Conservation (phyloP, 2,797 vertebrate species). For the Acanthornis magna region DNA sequence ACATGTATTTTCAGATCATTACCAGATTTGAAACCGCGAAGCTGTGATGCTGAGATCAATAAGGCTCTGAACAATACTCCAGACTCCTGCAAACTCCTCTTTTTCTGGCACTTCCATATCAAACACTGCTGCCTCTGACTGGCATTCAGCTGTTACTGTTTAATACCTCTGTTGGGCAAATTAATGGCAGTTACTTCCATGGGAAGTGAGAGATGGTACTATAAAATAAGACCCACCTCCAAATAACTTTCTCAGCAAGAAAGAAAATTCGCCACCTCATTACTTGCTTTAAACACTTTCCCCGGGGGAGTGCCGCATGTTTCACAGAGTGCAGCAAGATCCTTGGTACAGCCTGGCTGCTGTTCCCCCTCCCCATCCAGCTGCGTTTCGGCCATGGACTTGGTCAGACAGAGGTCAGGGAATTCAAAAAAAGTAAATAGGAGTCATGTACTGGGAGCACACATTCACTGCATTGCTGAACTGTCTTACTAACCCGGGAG, state of each 20-base stretch:
- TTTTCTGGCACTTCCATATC: neutral
- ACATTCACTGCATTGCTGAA: neutral
- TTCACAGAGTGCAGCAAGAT: neutral
- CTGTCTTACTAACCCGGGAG: neutral
- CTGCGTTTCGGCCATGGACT: neutral
- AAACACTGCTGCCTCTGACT: neutral
- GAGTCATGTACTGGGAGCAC: neutral
- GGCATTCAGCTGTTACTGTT: neutral
- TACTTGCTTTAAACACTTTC: conserved; percentile 19
- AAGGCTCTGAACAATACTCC: neutral
- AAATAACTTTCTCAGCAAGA: conserved; percentile 4
- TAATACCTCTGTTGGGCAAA: neutral
- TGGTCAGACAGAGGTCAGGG: conserved; percentile 13
- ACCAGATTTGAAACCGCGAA: neutral
- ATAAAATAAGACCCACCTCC: neutral
- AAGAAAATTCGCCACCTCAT: neutral
- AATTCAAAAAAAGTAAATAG: neutral
- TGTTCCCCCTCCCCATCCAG: neutral
- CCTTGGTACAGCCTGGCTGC: neutral
- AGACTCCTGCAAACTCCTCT: neutral
- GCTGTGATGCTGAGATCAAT: neutral
- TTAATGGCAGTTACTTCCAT: neutral
- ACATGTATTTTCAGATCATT: neutral
- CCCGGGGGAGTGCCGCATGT: fast-evolving
- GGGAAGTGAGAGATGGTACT: neutral